These are phyloP conservation scores for Agapetus fuscipes DNA, from an alignment of 2,888 invertebrate genomes.

Conservation along the genomic window DNA sequence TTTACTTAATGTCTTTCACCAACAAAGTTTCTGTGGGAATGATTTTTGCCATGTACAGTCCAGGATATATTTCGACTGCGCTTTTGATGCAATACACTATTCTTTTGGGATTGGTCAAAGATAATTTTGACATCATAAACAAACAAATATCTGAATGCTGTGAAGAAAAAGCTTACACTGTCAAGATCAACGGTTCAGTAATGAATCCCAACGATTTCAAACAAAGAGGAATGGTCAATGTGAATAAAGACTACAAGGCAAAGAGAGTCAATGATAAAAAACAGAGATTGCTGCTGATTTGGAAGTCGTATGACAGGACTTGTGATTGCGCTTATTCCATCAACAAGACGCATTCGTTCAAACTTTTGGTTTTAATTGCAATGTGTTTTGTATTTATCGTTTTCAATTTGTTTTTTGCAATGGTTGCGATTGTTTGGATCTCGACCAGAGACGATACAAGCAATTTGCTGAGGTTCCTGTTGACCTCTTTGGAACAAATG, in stretches of 20 bases:
- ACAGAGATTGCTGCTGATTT: not conserved
- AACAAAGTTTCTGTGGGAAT: not conserved
- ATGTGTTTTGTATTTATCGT: not conserved
- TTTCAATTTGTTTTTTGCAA: conserved; percentile 1
- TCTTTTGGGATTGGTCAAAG: not conserved
- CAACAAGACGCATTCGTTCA: not conserved
- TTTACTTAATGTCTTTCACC: not conserved
- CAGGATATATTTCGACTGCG: not conserved
- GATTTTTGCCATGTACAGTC: not conserved
- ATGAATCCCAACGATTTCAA: not conserved
- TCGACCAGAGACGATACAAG: not conserved
- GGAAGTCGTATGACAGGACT: conserved; percentile 1
- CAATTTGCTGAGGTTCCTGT: conserved; percentile 1
- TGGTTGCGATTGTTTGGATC: not conserved
- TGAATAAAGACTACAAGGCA: too few relatives aligned
- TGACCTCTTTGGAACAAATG: not conserved
- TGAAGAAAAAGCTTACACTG: not conserved
- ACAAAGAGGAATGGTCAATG: too few relatives aligned
- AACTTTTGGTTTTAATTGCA: not conserved
- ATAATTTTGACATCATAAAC: not conserved
- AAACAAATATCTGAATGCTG: not conserved
- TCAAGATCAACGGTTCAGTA: not conserved
- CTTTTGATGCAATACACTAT: not conserved
- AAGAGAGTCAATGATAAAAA: not conserved
- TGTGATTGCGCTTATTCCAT: not conserved